Evolutionary conservation across 2,113 vertebrate genomes (phyloP), one percentile per base, ranked within the genome.

Genomic region (Rissa tridactyla): DNA sequence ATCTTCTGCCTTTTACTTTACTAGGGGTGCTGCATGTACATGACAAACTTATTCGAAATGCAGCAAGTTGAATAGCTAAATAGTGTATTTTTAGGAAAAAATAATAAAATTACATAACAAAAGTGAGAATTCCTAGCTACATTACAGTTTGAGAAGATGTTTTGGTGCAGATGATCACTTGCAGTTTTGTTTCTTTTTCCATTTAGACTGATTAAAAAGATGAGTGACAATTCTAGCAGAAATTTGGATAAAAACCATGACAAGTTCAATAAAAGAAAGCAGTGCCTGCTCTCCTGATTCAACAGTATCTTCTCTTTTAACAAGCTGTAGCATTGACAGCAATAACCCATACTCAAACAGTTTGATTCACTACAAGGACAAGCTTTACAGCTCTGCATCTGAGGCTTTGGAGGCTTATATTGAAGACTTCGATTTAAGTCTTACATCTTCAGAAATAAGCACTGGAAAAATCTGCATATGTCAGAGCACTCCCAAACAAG

Each of bases 391-490:
- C 32, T 99, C 99, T 1, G 99, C 99, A 11, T 98, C 99, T 1
- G 98, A 98, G 13, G 99, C 99, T 9, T 66, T 99, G 54, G 98
- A 99, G 22, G 99, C 98, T 16, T 99, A 99, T 92, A 99, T 99
- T 47, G 86, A 98, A 52, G 99, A 99, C 82, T 99, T 98, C 80
- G 97, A 99, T 60, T 95, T 86, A 82, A 98, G 97, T 54, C 92
- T 65, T 49, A 72, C 49, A 11, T 96, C 90, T 60, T 52, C 95
- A 9, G 47, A 57, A 30, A 13, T 54, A 11, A 90, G 54, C 7
- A 92, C 97, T 55, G 98, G 98, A 62, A 95, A 82, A 65, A 96
- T 98, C 46, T 73, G 96, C 78, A 77, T 98, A 54, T 86, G 57
- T 1, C 78, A 61, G 18, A 77, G 51, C 77, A 83, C 93, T 62